A percentile compares a stretch with the other conserved stretches of the same genome.
These are phyloP conservation scores for Xyliphius kryptos DNA, from an alignment of 2,113 vertebrate genomes.

Conservation along the genomic window DNA sequence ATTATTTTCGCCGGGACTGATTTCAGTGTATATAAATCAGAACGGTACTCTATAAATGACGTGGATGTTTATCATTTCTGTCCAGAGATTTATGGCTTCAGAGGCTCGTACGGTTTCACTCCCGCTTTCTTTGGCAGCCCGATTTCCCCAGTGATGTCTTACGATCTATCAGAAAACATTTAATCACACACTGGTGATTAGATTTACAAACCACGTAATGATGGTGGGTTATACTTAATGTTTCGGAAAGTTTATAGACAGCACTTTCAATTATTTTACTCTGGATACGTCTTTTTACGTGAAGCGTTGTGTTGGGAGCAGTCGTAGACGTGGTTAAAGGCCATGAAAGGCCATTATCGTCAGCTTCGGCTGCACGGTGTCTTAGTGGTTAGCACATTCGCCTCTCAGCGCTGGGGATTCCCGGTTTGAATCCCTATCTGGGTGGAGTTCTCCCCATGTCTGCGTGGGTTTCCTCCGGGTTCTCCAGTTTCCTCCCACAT, in stretches of 20 bases:
- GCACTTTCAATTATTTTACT: no score
- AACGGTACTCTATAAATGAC: background rate
- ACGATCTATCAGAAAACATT: conserved; percentile 10
- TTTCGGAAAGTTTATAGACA: background rate
- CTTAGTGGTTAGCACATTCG: no score
- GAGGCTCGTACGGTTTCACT: background rate
- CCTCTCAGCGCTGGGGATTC: no score
- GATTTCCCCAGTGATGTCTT: conserved; percentile 39
- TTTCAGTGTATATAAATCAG: background rate
- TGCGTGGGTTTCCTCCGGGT: no score
- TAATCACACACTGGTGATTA: conserved; percentile 37
- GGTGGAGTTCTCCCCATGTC: no score
- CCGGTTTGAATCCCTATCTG: no score
- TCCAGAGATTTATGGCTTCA: background rate
- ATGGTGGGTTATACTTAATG: conserved; percentile 26
- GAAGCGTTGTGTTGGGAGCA: no score
- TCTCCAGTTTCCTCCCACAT: no score
- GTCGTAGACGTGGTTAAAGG: no score
- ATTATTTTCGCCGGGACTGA: background rate
- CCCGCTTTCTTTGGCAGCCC: conserved; percentile 28
- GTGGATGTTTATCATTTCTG: background rate
- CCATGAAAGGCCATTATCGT: no score
- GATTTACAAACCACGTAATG: conserved; percentile 27
- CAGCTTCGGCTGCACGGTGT: no score
- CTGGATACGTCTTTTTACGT: no score